These are phyloP conservation scores for Nyctibius bracteatus DNA, from an alignment of 2,113 vertebrate species.

Conservation along the genomic window DNA sequence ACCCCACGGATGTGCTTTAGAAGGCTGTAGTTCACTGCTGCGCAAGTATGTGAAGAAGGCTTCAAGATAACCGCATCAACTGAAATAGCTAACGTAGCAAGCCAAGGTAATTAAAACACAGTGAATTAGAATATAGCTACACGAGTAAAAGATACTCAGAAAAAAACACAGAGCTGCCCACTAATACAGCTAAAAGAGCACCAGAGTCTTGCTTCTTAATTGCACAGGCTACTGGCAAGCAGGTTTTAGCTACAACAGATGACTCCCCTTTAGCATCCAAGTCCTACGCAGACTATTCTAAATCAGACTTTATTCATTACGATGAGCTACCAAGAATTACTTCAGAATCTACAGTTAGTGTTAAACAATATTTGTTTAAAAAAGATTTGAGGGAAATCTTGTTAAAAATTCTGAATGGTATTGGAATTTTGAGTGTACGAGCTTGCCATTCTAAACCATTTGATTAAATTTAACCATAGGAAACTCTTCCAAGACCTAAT, in stretches of 20 bases:
- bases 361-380: constrained; percentile 57
- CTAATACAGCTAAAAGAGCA: constrained; percentile 52
- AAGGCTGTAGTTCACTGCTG: background rate
- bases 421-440: constrained; percentile 70
- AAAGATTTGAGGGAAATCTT: constrained; percentile 61
- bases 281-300: background rate
- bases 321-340: constrained; percentile 34
- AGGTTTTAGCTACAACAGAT: constrained; percentile 58
- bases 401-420: constrained; percentile 65
- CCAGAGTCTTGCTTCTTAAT: constrained; percentile 55
- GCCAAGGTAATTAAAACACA: constrained; percentile 49
- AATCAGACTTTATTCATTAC: constrained; percentile 50
- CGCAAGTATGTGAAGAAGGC: background rate
- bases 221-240: constrained; percentile 58
- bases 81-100: background rate
- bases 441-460: constrained; percentile 80
- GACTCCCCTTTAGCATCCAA: constrained; percentile 55
- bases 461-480: constrained; percentile 86
- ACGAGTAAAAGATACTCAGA: background rate
- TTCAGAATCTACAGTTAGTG: constrained; percentile 49
- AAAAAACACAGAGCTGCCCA: constrained; percentile 30
- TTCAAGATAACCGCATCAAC: constrained; percentile 21
- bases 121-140: constrained; percentile 32
- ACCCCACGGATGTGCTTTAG: background rate
- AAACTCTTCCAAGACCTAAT: constrained; percentile 83